phyloP scores from a whole-genome alignment of 2,113 vertebrate species.

The Epinephelus moara region DNA sequence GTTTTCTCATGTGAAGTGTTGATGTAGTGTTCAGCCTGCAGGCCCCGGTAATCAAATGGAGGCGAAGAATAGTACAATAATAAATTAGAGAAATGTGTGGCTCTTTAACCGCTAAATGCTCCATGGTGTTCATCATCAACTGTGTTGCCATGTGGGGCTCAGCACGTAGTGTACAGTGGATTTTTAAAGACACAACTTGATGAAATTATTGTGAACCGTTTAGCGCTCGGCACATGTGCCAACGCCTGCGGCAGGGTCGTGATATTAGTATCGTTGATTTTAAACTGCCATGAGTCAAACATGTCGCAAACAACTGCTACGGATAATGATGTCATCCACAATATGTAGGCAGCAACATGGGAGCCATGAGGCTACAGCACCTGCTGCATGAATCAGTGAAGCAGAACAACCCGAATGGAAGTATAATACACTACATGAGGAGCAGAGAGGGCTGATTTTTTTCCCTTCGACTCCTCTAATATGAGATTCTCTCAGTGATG shows the following conservation, averaged over 20 bases:
- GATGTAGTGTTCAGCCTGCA: background rate
- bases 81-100: background rate
- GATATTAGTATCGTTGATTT: background rate
- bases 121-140: background rate
- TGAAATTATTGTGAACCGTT: background rate
- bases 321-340: slow-evolving; percentile 12
- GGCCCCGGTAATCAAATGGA: background rate
- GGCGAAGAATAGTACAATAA: background rate
- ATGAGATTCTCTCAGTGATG: background rate
- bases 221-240: background rate
- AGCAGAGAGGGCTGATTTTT: background rate
- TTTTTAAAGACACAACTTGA: slow-evolving; percentile 9
- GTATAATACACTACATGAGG: background rate
- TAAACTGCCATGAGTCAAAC: slow-evolving; percentile 19
- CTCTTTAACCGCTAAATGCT: background rate
- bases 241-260: background rate
- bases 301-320: slow-evolving; percentile 1
- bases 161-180: background rate
- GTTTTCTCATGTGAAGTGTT: background rate
- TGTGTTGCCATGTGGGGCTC: background rate
- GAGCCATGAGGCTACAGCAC: background rate
- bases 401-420: slow-evolving; percentile 14
- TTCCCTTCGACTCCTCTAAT: slow-evolving; percentile 4
- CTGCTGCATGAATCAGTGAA: slow-evolving; percentile 30
- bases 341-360: slow-evolving; percentile 12